A percentile compares a stretch with the other conserved stretches of the same genome.
phyloP scores from a whole-genome alignment of 1,140 invertebrate genomes.

The Luehdorfia chinensis region DNA sequence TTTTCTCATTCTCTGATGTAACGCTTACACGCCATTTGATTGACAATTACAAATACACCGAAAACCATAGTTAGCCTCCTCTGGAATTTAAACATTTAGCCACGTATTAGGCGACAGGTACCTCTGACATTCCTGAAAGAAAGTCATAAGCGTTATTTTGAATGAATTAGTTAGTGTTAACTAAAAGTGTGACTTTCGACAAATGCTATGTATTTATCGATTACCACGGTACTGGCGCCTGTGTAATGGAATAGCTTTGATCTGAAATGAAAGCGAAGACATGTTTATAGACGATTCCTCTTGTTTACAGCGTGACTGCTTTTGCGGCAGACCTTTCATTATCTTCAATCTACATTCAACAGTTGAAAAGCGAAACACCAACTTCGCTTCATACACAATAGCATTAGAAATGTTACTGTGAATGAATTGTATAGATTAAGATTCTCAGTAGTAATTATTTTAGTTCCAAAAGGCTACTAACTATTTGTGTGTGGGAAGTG shows the following conservation, averaged over 20 bases:
- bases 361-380: neutral
- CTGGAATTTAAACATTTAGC: too few relatives aligned
- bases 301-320: conserved; percentile 11
- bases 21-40: too few relatives aligned
- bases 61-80: too few relatives aligned
- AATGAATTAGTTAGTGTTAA: too few relatives aligned
- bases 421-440: neutral
- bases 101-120: too few relatives aligned
- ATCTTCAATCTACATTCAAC: neutral
- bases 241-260: conserved; percentile 18
- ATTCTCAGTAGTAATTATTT: neutral
- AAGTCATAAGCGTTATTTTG: too few relatives aligned
- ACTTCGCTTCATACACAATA: too few relatives aligned
- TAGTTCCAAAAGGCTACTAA: too few relatives aligned
- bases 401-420: neutral
- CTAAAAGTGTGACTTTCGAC: neutral
- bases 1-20: too few relatives aligned
- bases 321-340: conserved; percentile 6
- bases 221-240: neutral
- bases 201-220: conserved; percentile 8
- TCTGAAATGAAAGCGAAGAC: conserved; percentile 14
- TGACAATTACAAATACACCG: too few relatives aligned
- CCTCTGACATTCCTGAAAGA: too few relatives aligned
- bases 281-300: conserved; percentile 16
- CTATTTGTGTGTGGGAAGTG: too few relatives aligned